Percentiles rank a stretch among this genome's conserved stretches.
phyloP scores from a whole-genome alignment of 2,797 vertebrate genomes.

The Vipera ursinii region DNA sequence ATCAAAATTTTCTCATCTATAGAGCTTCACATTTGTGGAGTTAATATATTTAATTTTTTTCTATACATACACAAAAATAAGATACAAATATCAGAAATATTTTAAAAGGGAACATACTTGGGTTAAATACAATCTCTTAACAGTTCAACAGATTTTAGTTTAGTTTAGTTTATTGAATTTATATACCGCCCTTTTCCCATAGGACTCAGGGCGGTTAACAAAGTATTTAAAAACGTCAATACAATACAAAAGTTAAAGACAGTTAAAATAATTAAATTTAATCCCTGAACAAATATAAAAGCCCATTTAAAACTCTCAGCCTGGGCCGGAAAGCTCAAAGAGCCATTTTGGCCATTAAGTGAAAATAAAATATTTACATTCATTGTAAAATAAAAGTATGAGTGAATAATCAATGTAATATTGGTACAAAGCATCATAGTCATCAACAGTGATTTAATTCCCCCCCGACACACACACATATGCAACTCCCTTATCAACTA shows the following conservation, averaged over 20 bases:
- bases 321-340: too few species aligned
- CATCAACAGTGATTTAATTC: constrained; percentile 28
- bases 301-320: too few species aligned
- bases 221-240: too few species aligned
- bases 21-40: not conserved
- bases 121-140: not conserved
- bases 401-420: not conserved
- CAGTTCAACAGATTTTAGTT: not conserved
- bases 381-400: not conserved
- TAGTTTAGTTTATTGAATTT: too few species aligned
- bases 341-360: not conserved
- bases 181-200: too few species aligned
- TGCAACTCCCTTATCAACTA: not conserved
- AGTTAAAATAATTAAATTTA: too few species aligned
- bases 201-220: too few species aligned
- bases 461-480: not conserved
- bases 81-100: not conserved
- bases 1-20: not conserved
- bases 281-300: too few species aligned
- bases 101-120: not conserved
- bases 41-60: not conserved
- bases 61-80: not conserved
- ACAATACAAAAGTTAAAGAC: too few species aligned
- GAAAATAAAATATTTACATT: not conserved
- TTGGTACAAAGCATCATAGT: not conserved